Conservation (phyloP, 2,888 invertebrate species). For the Actias luna region DNA sequence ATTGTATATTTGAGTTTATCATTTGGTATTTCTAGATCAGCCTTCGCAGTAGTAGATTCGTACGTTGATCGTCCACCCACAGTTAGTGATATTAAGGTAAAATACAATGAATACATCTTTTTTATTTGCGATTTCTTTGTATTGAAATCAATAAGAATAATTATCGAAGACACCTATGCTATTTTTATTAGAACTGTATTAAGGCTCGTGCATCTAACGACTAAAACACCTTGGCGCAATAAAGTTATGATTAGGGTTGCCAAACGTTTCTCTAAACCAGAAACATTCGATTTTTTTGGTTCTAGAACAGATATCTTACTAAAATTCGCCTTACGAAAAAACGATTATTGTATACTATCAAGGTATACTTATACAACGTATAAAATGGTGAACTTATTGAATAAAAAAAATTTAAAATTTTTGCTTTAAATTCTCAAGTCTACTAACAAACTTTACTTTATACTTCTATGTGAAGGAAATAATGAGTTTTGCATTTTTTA, state of each 20-base stretch:
- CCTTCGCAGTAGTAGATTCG: background rate
- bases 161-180: background rate
- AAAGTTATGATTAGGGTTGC: background rate
- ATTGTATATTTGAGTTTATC: background rate
- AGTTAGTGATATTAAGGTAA: background rate
- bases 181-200: background rate
- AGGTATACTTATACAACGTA: background rate
- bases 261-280: background rate
- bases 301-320: background rate
- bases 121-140: background rate
- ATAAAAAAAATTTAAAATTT: background rate
- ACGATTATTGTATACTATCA: no score
- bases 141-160: background rate
- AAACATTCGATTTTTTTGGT: background rate
- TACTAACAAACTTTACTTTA: background rate
- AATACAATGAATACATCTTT: background rate
- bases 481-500: no score
- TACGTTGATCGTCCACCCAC: background rate
- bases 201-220: constrained; percentile 2
- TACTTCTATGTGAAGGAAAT: no score
- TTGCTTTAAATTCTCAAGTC: background rate
- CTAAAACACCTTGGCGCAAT: background rate
- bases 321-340: background rate
- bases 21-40: background rate
- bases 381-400: background rate